Evolutionary conservation across 2,113 vertebrate species (phyloP).

Genomic region (Galemys pyrenaicus): DNA sequence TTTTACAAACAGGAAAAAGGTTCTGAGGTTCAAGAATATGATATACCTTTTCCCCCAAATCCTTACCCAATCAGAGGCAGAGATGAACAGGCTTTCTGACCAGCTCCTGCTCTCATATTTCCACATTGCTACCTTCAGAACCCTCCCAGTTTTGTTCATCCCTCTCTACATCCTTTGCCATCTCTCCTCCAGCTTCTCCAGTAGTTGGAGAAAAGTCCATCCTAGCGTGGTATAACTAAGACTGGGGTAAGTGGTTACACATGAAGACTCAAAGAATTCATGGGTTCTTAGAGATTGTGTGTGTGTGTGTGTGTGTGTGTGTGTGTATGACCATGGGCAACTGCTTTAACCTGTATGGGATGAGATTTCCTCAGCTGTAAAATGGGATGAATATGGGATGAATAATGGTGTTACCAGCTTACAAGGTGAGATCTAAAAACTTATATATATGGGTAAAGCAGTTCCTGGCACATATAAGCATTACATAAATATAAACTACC

Average conservation of each 20-base stretch:
- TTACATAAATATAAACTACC: neutral
- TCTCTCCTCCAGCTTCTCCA: neutral
- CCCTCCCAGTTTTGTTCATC: neutral
- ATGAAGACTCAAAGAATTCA: neutral
- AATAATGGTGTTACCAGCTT: neutral
- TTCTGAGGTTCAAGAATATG: constrained; percentile 10
- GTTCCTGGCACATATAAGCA: neutral
- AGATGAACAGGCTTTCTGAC: neutral
- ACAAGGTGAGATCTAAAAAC: neutral
- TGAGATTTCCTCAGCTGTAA: neutral
- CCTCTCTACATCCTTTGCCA: neutral
- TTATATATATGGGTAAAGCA: neutral
- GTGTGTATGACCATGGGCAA: neutral
- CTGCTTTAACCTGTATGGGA: neutral
- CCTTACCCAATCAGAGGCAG: neutral
- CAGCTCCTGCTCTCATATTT: neutral
- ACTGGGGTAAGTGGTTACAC: neutral
- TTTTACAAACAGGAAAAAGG: constrained; percentile 18
- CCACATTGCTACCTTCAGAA: neutral
- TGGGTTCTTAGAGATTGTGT: neutral
- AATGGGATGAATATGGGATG: neutral
- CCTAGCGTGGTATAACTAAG: neutral
- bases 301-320: neutral
- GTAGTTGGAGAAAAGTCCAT: neutral
- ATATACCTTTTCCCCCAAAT: neutral